Percentiles rank a stretch among this genome's conserved stretches.
Conservation (phyloP, 2,113 vertebrate species). For the Erpornis zantholeuca region DNA sequence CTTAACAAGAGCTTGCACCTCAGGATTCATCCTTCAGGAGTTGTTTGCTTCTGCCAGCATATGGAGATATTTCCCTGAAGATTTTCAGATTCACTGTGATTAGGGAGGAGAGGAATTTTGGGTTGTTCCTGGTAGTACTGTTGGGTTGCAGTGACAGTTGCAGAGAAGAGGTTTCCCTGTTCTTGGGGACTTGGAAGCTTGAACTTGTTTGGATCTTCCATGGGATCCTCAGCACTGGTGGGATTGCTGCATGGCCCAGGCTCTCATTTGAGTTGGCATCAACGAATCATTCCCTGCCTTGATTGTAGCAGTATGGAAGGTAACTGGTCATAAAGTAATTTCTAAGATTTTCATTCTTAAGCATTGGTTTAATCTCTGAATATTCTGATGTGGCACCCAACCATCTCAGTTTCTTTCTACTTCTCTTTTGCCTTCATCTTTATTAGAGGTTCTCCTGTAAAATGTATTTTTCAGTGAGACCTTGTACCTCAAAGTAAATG, state of each 20-base stretch:
- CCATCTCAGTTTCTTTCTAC: background rate
- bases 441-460: background rate
- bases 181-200: background rate
- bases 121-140: background rate
- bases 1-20: background rate
- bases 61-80: background rate
- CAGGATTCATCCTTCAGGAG: background rate
- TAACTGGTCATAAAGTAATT: background rate
- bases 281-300: background rate
- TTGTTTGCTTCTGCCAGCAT: background rate
- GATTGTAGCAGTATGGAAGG: background rate
- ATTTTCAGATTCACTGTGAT: background rate
- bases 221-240: background rate
- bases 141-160: background rate
- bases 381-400: background rate
- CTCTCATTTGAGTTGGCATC: background rate
- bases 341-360: background rate
- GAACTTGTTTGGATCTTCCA: fast-evolving
- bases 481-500: background rate
- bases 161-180: background rate
- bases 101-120: background rate
- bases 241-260: background rate
- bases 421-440: background rate
- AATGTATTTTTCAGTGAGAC: background rate
- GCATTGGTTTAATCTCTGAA: background rate